These are phyloP conservation scores for Muricea muricata DNA, from an alignment of 92 coral and sea anemone genomes.

Conservation along the genomic window DNA sequence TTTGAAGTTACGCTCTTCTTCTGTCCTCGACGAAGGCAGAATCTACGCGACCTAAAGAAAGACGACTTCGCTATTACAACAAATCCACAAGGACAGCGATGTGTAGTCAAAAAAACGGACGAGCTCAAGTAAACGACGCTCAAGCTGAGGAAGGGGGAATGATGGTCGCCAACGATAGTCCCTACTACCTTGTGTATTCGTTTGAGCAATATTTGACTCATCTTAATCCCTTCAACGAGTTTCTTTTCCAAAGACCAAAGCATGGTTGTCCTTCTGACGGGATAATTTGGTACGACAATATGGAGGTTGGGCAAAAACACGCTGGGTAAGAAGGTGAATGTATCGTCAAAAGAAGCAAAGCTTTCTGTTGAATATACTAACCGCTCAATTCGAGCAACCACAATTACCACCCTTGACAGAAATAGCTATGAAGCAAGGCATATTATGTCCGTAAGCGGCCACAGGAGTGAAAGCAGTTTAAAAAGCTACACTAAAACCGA, in stretches of 20 bases:
- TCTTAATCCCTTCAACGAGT: slow-evolving; percentile 59
- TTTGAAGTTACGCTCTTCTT: slow-evolving; percentile 72
- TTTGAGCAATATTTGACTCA: slow-evolving; percentile 52
- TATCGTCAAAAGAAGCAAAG: slow-evolving; percentile 29
- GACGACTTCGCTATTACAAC: slow-evolving; percentile 13
- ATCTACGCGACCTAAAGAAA: not conserved
- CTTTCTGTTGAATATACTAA: slow-evolving; percentile 34
- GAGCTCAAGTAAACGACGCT: not conserved
- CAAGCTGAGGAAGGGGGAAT: slow-evolving; percentile 3
- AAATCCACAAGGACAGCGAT: slow-evolving; percentile 8
- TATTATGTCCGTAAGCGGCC: slow-evolving; percentile 37
- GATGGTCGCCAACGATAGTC: slow-evolving; percentile 18
- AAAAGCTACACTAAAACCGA: not conserved
- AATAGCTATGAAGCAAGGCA: slow-evolving; percentile 30
- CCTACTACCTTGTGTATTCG: not conserved
- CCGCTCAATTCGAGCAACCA: slow-evolving; percentile 41
- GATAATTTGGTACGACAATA: not conserved
- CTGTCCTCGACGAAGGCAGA: slow-evolving; percentile 62
- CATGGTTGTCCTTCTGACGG: not conserved
- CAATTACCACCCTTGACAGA: not conserved
- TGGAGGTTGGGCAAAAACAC: slow-evolving; percentile 17
- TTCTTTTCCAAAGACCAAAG: slow-evolving; percentile 61
- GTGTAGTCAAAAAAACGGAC: not conserved
- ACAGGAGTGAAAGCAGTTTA: slow-evolving; percentile 20
- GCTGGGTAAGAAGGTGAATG: slow-evolving; percentile 27